These are phyloP conservation scores for Calliphora vicina DNA, from an alignment of 1,140 invertebrate genomes.

Conservation along the genomic window DNA sequence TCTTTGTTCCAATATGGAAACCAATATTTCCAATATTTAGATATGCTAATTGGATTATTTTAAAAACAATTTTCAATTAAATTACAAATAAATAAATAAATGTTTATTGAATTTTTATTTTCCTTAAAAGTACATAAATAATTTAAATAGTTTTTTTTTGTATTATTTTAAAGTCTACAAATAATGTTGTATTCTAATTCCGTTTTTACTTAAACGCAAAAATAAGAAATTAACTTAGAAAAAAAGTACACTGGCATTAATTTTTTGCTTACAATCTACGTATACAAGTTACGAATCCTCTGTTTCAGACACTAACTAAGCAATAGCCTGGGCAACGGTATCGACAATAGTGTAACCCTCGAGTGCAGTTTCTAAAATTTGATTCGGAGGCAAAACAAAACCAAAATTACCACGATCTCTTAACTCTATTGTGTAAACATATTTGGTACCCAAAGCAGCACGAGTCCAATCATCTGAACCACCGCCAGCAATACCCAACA, in stretches of 20 bases:
- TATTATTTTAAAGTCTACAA: not conserved
- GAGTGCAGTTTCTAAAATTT: constrained; percentile 80
- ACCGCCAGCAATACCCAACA: constrained; percentile 80
- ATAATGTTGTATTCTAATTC: not conserved
- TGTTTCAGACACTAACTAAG: no score
- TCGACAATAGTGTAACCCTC: constrained; percentile 84
- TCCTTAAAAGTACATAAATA: not conserved
- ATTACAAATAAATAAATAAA: no score
- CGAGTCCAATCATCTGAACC: constrained; percentile 93
- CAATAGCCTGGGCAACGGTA: constrained; percentile 71
- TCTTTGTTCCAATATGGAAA: no score
- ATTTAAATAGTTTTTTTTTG: not conserved
- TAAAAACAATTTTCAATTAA: no score
- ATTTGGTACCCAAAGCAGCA: constrained; percentile 79
- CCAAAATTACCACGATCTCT: constrained; percentile 87
- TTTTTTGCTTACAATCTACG: no score
- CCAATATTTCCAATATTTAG: no score
- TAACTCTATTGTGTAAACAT: constrained; percentile 87
- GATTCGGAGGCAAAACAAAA: constrained; percentile 82
- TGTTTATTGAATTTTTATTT: not conserved
- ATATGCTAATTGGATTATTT: no score
- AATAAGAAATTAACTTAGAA: not conserved
- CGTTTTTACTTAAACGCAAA: constrained; percentile 24
- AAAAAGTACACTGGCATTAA: constrained; percentile 25
- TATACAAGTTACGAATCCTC: no score